Conservation (phyloP, 2,888 invertebrate species). For the Cordilura impudica region DNA sequence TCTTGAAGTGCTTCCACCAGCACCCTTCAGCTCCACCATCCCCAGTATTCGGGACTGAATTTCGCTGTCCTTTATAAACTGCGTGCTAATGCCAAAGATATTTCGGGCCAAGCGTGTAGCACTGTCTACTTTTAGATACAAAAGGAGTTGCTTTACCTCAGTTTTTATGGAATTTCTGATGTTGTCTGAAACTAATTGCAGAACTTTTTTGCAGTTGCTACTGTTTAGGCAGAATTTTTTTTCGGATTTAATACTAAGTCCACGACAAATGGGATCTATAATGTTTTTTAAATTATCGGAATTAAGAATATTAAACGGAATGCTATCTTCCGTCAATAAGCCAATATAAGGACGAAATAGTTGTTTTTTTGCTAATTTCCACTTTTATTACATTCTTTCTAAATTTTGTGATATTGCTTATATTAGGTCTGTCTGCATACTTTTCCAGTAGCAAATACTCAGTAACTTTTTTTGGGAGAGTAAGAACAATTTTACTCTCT, state of each 20-base stretch:
- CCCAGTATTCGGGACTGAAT: slow-evolving; percentile 30
- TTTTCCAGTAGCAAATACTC: too few species aligned
- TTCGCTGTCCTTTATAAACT: background rate
- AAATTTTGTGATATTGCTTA: too few species aligned
- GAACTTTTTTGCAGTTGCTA: slow-evolving; percentile 21
- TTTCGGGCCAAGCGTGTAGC: slow-evolving; percentile 17
- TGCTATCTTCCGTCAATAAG: slow-evolving; percentile 23
- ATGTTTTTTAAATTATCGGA: slow-evolving; percentile 34
- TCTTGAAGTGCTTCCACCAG: slow-evolving; percentile 12
- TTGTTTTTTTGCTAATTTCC: slow-evolving; percentile 5
- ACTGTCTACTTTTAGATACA: slow-evolving; percentile 1
- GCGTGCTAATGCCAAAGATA: slow-evolving; percentile 6
- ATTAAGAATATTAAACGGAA: slow-evolving; percentile 34
- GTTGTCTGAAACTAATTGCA: background rate
- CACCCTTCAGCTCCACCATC: slow-evolving; percentile 53
- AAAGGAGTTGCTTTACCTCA: background rate
- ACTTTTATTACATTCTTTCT: too few species aligned
- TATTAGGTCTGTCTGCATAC: too few species aligned
- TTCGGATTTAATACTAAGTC: background rate
- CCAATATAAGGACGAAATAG: slow-evolving; percentile 14
- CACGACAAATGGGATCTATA: slow-evolving; percentile 24
- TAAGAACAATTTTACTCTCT: too few species aligned
- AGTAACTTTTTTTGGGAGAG: too few species aligned
- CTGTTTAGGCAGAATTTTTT: slow-evolving; percentile 19
- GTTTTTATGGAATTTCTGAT: slow-evolving; percentile 19